Percentiles rank a stretch among this genome's conserved stretches.
Evolutionary conservation across 2,797 vertebrate species (phyloP).

Genomic region (Pipistrellus pygmaeus): DNA sequence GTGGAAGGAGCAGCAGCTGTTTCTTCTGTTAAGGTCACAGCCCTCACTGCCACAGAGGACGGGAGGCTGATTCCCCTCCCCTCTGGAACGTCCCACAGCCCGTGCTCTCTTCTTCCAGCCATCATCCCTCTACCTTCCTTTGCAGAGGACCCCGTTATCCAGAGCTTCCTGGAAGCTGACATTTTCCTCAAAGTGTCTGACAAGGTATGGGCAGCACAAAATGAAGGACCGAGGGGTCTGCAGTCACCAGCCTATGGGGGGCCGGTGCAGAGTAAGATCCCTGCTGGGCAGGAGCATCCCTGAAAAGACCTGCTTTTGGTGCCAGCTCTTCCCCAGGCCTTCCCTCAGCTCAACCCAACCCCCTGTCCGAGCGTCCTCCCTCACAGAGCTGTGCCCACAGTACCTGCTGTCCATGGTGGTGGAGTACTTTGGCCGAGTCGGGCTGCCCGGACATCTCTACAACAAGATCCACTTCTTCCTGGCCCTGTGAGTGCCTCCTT

Average conservation of each 20-base stretch:
- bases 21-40: too few species aligned
- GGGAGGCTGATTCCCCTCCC: background rate
- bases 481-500: slow-evolving; percentile 61
- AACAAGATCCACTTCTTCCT: slow-evolving; percentile 77
- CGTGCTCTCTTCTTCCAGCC: background rate
- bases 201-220: slow-evolving; percentile 29
- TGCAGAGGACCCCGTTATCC: slow-evolving; percentile 64
- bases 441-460: slow-evolving; percentile 71
- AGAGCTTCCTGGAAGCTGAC: slow-evolving; percentile 72
- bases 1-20: background rate
- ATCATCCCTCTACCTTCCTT: background rate
- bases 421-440: slow-evolving; percentile 55
- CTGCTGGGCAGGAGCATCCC: background rate
- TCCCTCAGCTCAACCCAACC: background rate
- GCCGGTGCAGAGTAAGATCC: background rate
- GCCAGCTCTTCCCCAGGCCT: background rate
- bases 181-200: slow-evolving; percentile 65
- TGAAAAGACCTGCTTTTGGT: background rate
- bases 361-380: background rate
- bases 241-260: background rate
- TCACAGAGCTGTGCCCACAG: background rate
- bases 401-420: slow-evolving; percentile 78
- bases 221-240: background rate
- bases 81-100: background rate
- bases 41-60: background rate